phyloP scores from a whole-genome alignment of 2,113 vertebrate genomes.

The Oryzias celebensis region DNA sequence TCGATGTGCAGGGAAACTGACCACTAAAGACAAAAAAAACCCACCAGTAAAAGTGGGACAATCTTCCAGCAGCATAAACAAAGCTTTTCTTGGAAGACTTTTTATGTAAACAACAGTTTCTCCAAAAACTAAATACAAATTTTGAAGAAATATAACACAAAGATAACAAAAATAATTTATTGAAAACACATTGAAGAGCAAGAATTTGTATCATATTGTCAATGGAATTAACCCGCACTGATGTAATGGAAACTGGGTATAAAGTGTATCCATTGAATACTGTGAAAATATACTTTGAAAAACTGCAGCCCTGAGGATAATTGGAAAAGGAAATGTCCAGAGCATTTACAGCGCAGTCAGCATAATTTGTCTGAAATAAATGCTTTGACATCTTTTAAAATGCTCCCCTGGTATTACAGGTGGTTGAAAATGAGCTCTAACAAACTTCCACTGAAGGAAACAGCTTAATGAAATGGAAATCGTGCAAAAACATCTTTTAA shows the following conservation, averaged over 20 bases:
- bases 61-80: conserved; percentile 36
- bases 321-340: conserved; percentile 53
- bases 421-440: conserved; percentile 19
- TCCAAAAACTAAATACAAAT: not conserved
- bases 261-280: not conserved
- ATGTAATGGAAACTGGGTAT: not conserved
- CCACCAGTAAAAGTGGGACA: conserved; percentile 45
- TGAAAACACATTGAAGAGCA: not conserved
- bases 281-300: not conserved
- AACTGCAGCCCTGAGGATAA: conserved; percentile 16
- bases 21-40: not conserved
- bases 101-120: conserved; percentile 11
- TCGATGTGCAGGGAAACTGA: conserved; percentile 37
- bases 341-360: conserved; percentile 35
- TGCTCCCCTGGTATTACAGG: conserved; percentile 12
- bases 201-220: conserved; percentile 10
- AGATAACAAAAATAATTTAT: not conserved
- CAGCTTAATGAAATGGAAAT: not conserved
- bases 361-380: conserved; percentile 35
- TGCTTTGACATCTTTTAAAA: conserved; percentile 10
- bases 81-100: conserved; percentile 28
- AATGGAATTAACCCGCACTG: not conserved
- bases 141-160: not conserved
- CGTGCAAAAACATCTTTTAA: conserved; percentile 10
- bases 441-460: conserved; percentile 17